Evolutionary conservation across 92 coral and sea anemone genomes (phyloP).

Genomic region (Palythoa grandiflora): DNA sequence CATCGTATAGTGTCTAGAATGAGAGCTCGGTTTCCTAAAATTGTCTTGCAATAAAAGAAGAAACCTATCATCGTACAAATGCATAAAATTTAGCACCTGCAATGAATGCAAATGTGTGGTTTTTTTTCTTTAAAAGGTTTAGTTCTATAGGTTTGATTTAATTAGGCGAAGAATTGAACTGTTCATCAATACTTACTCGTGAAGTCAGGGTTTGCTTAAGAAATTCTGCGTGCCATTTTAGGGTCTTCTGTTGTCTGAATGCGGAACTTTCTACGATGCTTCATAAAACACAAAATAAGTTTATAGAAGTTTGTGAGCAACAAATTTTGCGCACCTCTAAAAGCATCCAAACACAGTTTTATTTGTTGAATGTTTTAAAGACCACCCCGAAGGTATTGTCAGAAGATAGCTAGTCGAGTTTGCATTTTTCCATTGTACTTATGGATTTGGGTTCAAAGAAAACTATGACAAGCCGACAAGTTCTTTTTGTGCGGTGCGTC

Average conservation of each 20-base stretch:
- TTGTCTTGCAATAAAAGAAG: not conserved
- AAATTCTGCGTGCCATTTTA: not conserved
- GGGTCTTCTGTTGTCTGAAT: not conserved
- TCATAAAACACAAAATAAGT: too few relatives aligned
- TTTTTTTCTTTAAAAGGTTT: not conserved
- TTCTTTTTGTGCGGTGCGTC: conserved; percentile 28
- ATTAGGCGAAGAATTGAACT: not conserved
- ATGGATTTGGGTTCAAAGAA: conserved; percentile 38
- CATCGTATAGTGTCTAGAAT: not conserved
- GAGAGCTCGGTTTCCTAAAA: not conserved
- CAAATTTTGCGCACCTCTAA: conserved; percentile 15
- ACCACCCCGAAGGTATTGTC: conserved; percentile 55
- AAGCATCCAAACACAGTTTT: conserved; percentile 17
- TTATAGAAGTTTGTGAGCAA: not conserved
- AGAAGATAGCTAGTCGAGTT: not conserved
- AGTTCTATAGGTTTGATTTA: not conserved
- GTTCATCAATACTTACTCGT: not conserved
- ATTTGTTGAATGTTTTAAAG: conserved; percentile 30
- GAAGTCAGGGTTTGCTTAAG: not conserved
- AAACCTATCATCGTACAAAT: not conserved
- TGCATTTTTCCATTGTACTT: conserved; percentile 30
- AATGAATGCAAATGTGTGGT: not conserved
- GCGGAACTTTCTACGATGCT: not conserved
- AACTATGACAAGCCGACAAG: conserved; percentile 43
- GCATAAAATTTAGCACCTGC: conserved; percentile 1